Percentiles rank a stretch among this genome's conserved stretches.
Conservation (phyloP, 2,113 vertebrate genomes). For the Psilopogon haemacephalus region DNA sequence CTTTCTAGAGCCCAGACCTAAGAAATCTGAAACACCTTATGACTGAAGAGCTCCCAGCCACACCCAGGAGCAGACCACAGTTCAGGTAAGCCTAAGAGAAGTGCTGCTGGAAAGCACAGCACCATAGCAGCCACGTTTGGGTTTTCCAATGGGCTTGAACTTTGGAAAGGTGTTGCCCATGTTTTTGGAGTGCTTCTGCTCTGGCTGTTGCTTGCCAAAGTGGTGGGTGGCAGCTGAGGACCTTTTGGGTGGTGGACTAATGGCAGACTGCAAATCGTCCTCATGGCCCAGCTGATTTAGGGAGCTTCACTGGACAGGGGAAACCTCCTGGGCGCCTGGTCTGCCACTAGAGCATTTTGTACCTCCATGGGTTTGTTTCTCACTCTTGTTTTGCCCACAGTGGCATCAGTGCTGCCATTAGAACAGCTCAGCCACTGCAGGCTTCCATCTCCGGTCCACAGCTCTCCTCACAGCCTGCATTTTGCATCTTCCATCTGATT, state of each 20-base stretch:
- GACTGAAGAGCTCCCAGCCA: too few relatives aligned
- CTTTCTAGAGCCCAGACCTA: too few relatives aligned
- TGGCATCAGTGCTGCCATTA: not conserved
- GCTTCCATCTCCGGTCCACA: not conserved
- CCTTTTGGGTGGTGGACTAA: not conserved
- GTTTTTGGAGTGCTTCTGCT: too few relatives aligned
- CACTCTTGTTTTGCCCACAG: not conserved
- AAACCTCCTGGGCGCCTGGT: not conserved
- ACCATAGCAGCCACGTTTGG: too few relatives aligned
- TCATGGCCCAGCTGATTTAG: not conserved
- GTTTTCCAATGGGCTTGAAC: too few relatives aligned
- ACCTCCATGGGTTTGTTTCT: not conserved
- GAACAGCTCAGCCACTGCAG: not conserved
- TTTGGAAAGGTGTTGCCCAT: too few relatives aligned
- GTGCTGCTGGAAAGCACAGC: too few relatives aligned
- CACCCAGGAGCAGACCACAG: too few relatives aligned
- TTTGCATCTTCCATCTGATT: not conserved
- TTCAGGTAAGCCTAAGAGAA: too few relatives aligned
- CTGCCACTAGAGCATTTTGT: not conserved
- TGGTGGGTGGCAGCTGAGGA: not conserved
- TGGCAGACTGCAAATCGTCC: not conserved
- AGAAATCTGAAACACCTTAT: too few relatives aligned
- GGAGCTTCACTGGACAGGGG: not conserved
- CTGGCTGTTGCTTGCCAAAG: not conserved
- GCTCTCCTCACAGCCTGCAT: not conserved